Conservation (phyloP, 1,140 invertebrate species). For the Chelonus insularis region DNA sequence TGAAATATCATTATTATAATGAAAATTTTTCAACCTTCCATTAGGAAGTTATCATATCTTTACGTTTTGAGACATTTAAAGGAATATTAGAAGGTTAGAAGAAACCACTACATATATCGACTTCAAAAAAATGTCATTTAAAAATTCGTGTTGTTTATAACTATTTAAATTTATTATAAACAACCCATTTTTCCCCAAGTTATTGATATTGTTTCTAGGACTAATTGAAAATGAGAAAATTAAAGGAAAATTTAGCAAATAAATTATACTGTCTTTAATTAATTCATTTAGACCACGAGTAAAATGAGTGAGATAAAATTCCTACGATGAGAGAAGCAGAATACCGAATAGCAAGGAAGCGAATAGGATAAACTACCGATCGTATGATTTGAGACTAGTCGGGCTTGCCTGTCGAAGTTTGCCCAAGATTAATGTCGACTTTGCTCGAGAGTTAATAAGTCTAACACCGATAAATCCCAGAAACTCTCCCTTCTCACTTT, state of each 20-base stretch:
- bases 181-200: no score
- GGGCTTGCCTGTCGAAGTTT: conserved; percentile 31
- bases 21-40: no score
- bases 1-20: no score
- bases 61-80: no score
- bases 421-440: conserved; percentile 45
- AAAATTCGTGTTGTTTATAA: no score
- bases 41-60: no score
- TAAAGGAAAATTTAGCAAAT: conserved; percentile 21
- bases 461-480: conserved; percentile 46
- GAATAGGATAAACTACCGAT: conserved; percentile 23
- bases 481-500: conserved; percentile 28
- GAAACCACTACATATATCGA: no score
- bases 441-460: conserved; percentile 49
- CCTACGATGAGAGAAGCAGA: background rate
- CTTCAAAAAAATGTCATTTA: no score
- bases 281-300: conserved; percentile 12
- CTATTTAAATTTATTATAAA: no score
- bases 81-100: no score
- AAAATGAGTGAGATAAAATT: background rate
- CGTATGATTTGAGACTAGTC: background rate
- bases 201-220: no score
- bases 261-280: conserved; percentile 25
- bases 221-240: no score
- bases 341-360: background rate